Base-by-base conservation (phyloP, 1,140 invertebrate species). In the Aphaenogaster rudis region DNA sequence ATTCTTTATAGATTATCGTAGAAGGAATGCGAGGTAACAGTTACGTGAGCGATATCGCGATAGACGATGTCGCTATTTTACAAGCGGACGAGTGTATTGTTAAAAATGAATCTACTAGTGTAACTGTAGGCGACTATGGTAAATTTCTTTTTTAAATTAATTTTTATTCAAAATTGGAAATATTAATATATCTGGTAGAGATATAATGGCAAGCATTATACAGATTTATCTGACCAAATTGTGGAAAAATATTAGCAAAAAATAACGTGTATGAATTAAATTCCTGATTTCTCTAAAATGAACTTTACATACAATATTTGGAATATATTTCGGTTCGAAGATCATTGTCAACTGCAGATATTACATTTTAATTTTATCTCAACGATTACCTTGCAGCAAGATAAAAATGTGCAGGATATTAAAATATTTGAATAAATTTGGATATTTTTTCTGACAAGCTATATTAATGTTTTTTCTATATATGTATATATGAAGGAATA, bases 11-110 rank as follows among this genome's bases (percentile, higher is more conserved):
- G 97, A 96, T 98, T 67, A 95, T 98, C 33, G 96, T 98, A 59
- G 97, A 97, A 93, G 97, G 96, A 6, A 95, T 97, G 1, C 94
- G 97, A 54, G 97, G 97, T 0, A 86, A 87, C 0, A 96, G 96
- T 86, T 97, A 97, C 91, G 96, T 97, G 1, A 97, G 97, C 79
- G 97, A 98, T 88, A 97, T 97, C 50, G 97, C 97, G 0, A 96
- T 98, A 8, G 97, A 98, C 92, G 97, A 98, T 92, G 96, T 98
- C 0, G 95, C 96, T 15, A 96, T 97, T 85, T 92, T 96, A 3
- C 96, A 96, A 86, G 96, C 96, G 0, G 94, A 95, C 5, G 92
- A 96, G n/a, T 96, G 96, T 59, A 79, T 74, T 13, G 63, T 82
- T 50, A 90, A 88, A 17, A 91, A 87, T 57, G 88, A 90, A n/a